Evolutionary conservation across 53 echinoderm and acorn worm species (phyloP), one percentile per base, ranked within the genome.

Genomic region (Actinopyga echinites): DNA sequence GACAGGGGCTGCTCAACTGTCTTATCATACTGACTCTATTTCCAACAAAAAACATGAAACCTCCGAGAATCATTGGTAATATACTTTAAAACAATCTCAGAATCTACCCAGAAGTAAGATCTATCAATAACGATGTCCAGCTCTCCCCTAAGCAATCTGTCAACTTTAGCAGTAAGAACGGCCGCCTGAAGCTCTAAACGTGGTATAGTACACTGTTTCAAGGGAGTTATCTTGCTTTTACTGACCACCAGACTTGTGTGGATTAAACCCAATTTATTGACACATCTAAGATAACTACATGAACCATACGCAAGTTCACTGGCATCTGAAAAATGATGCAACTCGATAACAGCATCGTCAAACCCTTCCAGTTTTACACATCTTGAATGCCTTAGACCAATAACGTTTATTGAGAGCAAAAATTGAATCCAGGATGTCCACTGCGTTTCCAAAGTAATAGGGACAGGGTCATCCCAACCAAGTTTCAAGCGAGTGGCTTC

Each of bases 281-380:
- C 71, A 22, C 82, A 56, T 31, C 86, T 63, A 9, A 89, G 81
- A 55, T 92, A 92, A 29, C 85, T 77, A 69, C 86, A 92, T 40
- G 85, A 82, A 20, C 92, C 92, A 59, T 92, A 92, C 2, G 82
- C 92, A 8, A 56, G 57, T 26, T 62, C 55, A 49, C 92, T 85
- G 17, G 88, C 92, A 61, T 91, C 85, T 1, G 82, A 88, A 69
- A 83, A 88, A 56, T 88, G 75, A 28, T 88, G 88, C 8, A 88
- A 35, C 42, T 38, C 82, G 44, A 19, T 24, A 9, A 42, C 25
- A 20, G 59, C 61, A 53, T 77, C 64, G n/a, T 59, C 88, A 45
- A 74, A 83, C 53, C 45, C 36, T 15, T 62, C 8, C 11, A 79
- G 84, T 69, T 85, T 89, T 57, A 38, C 78, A 63, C 87, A 82